Evolutionary conservation across 1,140 invertebrate species (phyloP), one percentile per base, ranked within the genome.

Genomic region (Medauroidea extradentata): DNA sequence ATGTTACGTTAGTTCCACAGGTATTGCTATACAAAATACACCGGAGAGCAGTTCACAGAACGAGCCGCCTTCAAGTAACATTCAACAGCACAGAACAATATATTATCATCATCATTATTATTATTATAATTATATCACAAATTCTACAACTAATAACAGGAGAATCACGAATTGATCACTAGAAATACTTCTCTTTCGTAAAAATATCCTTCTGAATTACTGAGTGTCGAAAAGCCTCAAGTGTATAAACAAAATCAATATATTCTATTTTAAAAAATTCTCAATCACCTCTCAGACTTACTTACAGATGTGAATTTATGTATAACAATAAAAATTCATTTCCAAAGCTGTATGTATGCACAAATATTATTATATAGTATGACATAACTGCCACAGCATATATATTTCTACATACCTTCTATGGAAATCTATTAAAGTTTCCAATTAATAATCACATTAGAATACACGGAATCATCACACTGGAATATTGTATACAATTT

Each of bases 401-500:
- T 34, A 34, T 34, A 34, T 34, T 34, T 34, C 29, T 34, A 34
- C 29, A 34, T 34, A 34, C 29, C 5, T 7, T 34, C 29, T 34
- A 34, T 34, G 29, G 29, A 57, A 57, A 50, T 29, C 56, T 57
- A 57, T 49, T 21, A 57, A 57, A 49, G 56, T 51, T 50, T 49
- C 50, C 56, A 34, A 48, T 48, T 27, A 48, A 34, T 34, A 34
- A 50, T 57, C 50, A 57, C 56, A 57, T 50, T 57, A 57, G 56
- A 57, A 57, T 57, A 57, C 46, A 57, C 44, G 56, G 56, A 59
- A 62, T 59, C 57, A 63, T 63, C 61, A 63, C 61, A 63, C 57
- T 63, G 61, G 61, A 63, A 63, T 63, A 59, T 54, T 54, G 58
- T 59, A 63, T 63, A 63, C 57, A 63, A 60, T 55, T 58, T 63